Percentiles rank a stretch among this genome's conserved stretches.
Evolutionary conservation across 2,797 vertebrate species (phyloP).

Genomic region (Urophycis tenuis): DNA sequence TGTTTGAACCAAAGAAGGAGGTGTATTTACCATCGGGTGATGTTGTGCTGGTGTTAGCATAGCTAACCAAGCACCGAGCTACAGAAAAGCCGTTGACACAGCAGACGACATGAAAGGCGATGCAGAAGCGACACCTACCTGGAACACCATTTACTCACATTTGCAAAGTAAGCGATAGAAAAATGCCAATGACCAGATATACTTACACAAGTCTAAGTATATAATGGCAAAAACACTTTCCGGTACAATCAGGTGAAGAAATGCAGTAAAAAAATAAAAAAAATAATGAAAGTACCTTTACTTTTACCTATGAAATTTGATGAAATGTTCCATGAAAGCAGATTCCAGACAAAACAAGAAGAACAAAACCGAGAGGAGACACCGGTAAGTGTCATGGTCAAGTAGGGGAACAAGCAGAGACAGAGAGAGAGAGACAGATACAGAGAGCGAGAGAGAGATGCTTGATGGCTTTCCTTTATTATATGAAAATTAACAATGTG

Average conservation of each 20-base stretch:
- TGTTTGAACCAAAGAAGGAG: constrained; percentile 42
- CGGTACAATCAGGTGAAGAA: constrained; percentile 32
- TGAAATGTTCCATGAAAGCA: constrained; percentile 99
- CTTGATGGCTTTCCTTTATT: constrained; percentile 36
- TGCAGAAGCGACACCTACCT: constrained; percentile 70
- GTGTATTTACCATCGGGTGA: constrained; percentile 44
- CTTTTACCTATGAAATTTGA: constrained; percentile 97
- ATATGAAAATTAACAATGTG: neutral
- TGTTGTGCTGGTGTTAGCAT: constrained; percentile 37
- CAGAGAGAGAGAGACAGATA: constrained; percentile 23
- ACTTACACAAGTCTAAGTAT: constrained; percentile 39
- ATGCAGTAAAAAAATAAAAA: constrained; percentile 46
- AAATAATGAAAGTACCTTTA: constrained; percentile 92
- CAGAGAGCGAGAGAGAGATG: constrained; percentile 53
- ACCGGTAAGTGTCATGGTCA: constrained; percentile 80
- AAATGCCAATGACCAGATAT: constrained; percentile 48
- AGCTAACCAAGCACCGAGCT: constrained; percentile 61
- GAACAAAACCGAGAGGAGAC: constrained; percentile 81
- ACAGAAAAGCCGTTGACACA: constrained; percentile 37
- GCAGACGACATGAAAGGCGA: constrained; percentile 42
- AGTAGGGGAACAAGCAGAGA: constrained; percentile 58
- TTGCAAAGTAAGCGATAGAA: constrained; percentile 34
- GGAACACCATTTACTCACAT: constrained; percentile 43
- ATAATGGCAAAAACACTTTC: constrained; percentile 47
- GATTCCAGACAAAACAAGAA: constrained; percentile 85